phyloP scores from a whole-genome alignment of 2,113 vertebrate species.

The Channa argus region DNA sequence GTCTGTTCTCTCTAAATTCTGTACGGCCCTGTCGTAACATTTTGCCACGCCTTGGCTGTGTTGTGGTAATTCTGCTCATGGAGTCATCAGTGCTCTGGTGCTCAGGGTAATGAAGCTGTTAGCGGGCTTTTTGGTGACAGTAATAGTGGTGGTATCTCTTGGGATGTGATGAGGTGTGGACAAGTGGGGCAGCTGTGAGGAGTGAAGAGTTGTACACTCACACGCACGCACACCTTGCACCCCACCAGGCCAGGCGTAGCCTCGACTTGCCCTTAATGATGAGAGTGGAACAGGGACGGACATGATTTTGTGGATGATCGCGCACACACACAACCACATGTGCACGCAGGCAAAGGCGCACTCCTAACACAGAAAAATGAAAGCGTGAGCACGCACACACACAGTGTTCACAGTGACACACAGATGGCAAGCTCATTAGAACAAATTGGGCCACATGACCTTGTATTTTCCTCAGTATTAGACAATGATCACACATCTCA shows the following conservation, averaged over 20 bases:
- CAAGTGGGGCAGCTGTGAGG: constrained; percentile 56
- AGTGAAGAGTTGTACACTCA: constrained; percentile 26
- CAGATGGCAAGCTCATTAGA: constrained; percentile 63
- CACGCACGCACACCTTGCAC: constrained; percentile 30
- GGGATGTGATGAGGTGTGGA: constrained; percentile 72
- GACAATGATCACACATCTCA: constrained; percentile 54
- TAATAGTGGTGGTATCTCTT: constrained; percentile 66
- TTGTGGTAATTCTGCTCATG: constrained; percentile 46
- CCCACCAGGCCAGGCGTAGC: constrained; percentile 67
- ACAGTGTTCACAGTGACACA: constrained; percentile 9
- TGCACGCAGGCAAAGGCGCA: constrained; percentile 1
- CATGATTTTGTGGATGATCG: background rate
- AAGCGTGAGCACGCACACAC: background rate
- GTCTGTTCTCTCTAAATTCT: background rate
- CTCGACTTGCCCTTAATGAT: constrained; percentile 74
- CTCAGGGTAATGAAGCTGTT: constrained; percentile 76
- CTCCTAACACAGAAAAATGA: constrained; percentile 5
- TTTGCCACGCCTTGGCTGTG: constrained; percentile 29
- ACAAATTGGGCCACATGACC: constrained; percentile 66
- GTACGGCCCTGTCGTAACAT: background rate
- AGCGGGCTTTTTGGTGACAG: constrained; percentile 70
- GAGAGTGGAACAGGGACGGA: constrained; percentile 41
- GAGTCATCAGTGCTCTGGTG: constrained; percentile 49
- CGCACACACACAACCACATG: constrained; percentile 21
- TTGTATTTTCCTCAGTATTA: constrained; percentile 63